Evolutionary conservation across 2,797 vertebrate genomes (phyloP), one percentile per base, ranked within the genome.

Genomic region (Siniperca scherzeri): DNA sequence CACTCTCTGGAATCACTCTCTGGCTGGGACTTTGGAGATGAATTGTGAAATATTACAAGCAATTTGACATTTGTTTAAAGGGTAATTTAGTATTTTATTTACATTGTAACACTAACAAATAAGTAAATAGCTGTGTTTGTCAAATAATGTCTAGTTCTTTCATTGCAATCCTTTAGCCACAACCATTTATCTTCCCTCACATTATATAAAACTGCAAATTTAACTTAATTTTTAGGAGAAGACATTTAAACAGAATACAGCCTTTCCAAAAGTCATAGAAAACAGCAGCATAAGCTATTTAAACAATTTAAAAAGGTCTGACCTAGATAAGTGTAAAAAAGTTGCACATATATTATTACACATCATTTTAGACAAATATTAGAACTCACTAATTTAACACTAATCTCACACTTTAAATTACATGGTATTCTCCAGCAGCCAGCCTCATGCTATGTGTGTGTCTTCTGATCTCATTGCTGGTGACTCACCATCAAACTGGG

Each of bases 401-500:
- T n/a, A n/a, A n/a, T n/a, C n/a, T 36, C 21, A 73, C 22, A 4
- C 10, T 42, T 42, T 42, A 12, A 42, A 42, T 42, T 12, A 42
- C 40, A 13, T 42, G 3, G 4, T 21, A 11, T 38, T 11, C 5
- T 22, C 11, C 27, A n/a, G 21, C 21, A 30, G 30, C 9, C 22
- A 46, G 14, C 0, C 0, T 27, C 1, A 0, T 36, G 36, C 33
- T 44, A 5, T 33, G 7, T 16, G 2, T 17, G 11, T 7, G 38
- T 7, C 2, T 30, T 17, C 7, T 44, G 13, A 56, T 65, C 1
- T 16, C 3, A 25, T 8, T 40, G 19, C 8, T 30, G 1, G 44
- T 9, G 33, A 87, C 96, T 94, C 81, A 99, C 98, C 96, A 67
- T 99, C 98, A 93, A 98, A 99, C 90, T 98, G 98, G 0, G 97